phyloP scores from a whole-genome alignment of 2,797 vertebrate species.

The Scyliorhinus canicula region DNA sequence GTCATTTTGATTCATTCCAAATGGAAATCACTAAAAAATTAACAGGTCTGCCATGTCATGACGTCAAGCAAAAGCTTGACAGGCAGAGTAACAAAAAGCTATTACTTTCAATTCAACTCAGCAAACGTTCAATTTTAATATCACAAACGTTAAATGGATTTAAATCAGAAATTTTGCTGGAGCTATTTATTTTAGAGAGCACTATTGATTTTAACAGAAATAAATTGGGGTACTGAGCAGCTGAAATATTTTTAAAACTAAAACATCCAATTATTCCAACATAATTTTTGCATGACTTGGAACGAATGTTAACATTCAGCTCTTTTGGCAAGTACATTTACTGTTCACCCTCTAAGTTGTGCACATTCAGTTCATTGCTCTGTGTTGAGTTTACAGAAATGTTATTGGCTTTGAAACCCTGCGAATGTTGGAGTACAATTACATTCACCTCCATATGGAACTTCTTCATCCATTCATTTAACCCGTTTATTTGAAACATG shows the following conservation, averaged over 20 bases:
- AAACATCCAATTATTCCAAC: neutral
- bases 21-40: neutral
- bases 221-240: neutral
- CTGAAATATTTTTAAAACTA: neutral
- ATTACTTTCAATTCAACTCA: neutral
- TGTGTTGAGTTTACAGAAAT: neutral
- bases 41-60: neutral
- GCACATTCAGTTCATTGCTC: neutral
- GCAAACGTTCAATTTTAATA: neutral
- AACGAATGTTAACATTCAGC: neutral
- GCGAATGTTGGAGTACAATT: neutral
- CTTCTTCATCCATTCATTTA: neutral
- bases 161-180: slow-evolving; percentile 1
- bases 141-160: no score
- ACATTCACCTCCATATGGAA: neutral
- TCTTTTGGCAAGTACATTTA: neutral
- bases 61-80: neutral
- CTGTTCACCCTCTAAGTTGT: neutral
- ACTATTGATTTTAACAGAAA: slow-evolving; percentile 20
- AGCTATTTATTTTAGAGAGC: neutral
- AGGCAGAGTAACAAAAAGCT: neutral
- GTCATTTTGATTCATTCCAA: neutral
- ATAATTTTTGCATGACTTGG: slow-evolving; percentile 22
- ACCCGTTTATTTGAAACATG: neutral
- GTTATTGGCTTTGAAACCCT: neutral